A percentile compares a stretch with the other conserved stretches of the same genome.
These are phyloP conservation scores for Oreortyx pictus DNA, from an alignment of 2,797 vertebrate species.

Conservation along the genomic window DNA sequence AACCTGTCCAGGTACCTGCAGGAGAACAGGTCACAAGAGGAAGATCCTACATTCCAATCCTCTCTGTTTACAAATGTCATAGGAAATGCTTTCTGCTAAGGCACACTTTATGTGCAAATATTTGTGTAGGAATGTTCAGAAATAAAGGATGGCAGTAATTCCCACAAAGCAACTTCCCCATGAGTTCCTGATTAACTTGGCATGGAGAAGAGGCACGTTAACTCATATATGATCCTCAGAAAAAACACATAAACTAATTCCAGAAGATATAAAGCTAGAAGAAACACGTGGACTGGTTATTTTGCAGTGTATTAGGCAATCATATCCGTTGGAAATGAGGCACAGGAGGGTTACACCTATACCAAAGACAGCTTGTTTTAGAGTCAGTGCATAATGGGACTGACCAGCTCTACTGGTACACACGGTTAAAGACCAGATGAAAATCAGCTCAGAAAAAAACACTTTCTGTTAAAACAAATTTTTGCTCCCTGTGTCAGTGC, in stretches of 20 bases:
- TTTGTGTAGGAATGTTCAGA: too few relatives aligned
- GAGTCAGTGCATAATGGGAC: accelerated
- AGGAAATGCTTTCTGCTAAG: background rate
- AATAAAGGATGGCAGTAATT: background rate
- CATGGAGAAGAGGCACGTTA: background rate
- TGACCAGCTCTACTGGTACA: background rate
- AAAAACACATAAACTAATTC: background rate
- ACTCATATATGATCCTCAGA: background rate
- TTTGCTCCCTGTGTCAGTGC: background rate
- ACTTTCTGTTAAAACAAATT: background rate
- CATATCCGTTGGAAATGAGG: background rate
- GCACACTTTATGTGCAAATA: accelerated
- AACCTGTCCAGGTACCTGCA: background rate
- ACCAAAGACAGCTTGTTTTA: background rate
- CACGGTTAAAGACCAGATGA: background rate
- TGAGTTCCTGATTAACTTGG: background rate
- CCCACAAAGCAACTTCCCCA: background rate
- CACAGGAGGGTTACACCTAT: background rate
- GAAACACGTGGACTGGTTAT: background rate
- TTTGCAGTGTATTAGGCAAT: background rate
- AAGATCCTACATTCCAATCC: background rate
- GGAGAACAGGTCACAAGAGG: background rate
- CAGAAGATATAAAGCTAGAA: background rate
- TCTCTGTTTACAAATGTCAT: background rate
- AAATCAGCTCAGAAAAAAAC: background rate